Percentiles rank a stretch among this genome's conserved stretches.
Evolutionary conservation across 2,888 invertebrate species (phyloP).

Genomic region (Pristionchus japonicus): DNA sequence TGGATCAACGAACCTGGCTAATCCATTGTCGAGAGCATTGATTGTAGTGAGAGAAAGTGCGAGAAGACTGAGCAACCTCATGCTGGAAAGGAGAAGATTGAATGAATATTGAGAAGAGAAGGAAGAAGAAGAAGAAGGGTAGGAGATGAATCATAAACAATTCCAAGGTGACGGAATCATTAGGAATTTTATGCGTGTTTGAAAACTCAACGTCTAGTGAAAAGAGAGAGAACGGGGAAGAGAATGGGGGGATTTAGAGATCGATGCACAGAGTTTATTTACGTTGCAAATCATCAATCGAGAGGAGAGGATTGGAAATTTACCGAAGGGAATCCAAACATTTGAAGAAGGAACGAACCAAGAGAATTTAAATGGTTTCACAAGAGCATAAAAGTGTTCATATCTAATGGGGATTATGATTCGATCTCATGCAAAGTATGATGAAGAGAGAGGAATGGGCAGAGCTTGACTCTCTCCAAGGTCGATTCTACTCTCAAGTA

Average conservation of each 20-base stretch:
- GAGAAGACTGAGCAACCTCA: not conserved
- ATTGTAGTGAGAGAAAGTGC: not conserved
- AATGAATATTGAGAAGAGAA: not conserved
- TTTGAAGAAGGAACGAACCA: not conserved
- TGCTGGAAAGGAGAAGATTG: not conserved
- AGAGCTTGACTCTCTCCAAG: not conserved
- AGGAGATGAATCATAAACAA: conserved; percentile 2
- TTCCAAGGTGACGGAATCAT: not conserved
- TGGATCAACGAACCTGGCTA: not conserved
- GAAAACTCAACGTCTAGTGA: not conserved
- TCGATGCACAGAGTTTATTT: not conserved
- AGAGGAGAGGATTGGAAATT: not conserved
- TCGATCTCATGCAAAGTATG: not conserved
- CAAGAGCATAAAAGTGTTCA: not conserved
- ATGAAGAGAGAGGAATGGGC: not conserved
- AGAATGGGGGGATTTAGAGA: not conserved
- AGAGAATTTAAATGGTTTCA: not conserved
- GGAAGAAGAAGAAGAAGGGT: not conserved
- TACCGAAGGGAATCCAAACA: not conserved
- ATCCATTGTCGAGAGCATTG: conserved; percentile 4
- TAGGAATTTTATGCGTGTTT: not conserved
- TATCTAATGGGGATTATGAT: not conserved
- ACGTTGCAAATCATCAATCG: conserved; percentile 22
- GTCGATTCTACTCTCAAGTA: conserved; percentile 14
- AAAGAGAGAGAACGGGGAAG: not conserved